phyloP scores from a whole-genome alignment of 2,888 invertebrate genomes.

The Noctua fimbriata region DNA sequence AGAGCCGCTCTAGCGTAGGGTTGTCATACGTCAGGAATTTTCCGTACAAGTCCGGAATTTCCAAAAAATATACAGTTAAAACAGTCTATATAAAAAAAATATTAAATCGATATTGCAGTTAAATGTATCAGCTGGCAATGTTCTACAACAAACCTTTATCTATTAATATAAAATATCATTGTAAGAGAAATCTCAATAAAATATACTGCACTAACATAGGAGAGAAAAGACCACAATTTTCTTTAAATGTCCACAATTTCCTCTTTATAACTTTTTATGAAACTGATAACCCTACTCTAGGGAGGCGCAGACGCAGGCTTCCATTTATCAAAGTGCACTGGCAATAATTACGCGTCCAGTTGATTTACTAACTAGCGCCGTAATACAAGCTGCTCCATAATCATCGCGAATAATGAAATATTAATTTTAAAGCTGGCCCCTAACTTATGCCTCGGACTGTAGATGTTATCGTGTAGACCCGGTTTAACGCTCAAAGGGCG shows the following conservation, averaged over 20 bases:
- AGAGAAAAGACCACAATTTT: neutral
- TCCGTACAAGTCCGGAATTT: neutral
- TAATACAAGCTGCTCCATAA: conserved; percentile 64
- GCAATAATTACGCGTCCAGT: conserved; percentile 68
- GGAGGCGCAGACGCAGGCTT: conserved; percentile 47
- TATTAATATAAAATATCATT: neutral
- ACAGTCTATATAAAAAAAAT: too few species aligned
- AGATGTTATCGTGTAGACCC: conserved; percentile 65
- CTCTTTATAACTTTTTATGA: too few species aligned
- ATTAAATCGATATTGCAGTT: too few species aligned
- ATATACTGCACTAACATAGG: neutral
- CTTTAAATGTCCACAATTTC: neutral
- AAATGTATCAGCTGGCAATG: neutral
- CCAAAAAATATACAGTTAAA: neutral
- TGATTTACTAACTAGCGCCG: conserved; percentile 72
- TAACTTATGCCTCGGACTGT: conserved; percentile 44
- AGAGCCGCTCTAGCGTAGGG: neutral
- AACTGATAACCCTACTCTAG: conserved; percentile 15
- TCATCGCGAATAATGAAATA: conserved; percentile 68
- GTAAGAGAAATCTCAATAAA: neutral
- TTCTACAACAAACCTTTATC: neutral
- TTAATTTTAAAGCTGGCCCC: conserved; percentile 60
- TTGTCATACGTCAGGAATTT: neutral
- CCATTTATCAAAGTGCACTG: conserved; percentile 61
- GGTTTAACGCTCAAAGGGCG: conserved; percentile 43